A percentile compares a stretch with the other conserved stretches of the same genome.
These are phyloP conservation scores for Dendrocincla tyrannina DNA, from an alignment of 2,797 vertebrate genomes.

Conservation along the genomic window DNA sequence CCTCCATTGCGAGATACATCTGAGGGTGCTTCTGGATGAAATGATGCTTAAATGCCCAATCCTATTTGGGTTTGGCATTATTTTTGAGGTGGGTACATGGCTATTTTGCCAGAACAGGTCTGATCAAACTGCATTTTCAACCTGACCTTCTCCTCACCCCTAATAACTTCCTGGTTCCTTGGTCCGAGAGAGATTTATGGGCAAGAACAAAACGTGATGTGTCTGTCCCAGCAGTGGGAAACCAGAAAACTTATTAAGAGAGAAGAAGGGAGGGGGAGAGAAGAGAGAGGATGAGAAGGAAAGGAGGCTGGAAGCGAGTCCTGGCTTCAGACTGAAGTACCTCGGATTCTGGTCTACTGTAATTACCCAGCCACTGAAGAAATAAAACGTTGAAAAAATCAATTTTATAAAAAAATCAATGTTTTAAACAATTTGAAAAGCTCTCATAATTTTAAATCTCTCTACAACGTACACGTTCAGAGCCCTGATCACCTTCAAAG, in stretches of 20 bases:
- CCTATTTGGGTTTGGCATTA: not conserved
- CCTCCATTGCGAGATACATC: not conserved
- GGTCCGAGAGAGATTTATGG: constrained; percentile 74
- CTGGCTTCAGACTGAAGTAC: constrained; percentile 46
- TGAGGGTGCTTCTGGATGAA: not conserved
- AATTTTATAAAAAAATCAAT: constrained; percentile 80
- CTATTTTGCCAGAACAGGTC: constrained; percentile 54
- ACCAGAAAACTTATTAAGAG: constrained; percentile 65
- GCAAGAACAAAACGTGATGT: constrained; percentile 75
- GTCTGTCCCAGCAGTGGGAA: constrained; percentile 67
- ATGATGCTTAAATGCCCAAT: not conserved
- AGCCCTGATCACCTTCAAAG: constrained; percentile 70
- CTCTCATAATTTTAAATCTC: constrained; percentile 74
- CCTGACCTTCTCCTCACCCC: constrained; percentile 76
- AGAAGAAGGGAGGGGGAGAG: not conserved
- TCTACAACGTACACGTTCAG: constrained; percentile 23
- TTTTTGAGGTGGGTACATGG: not conserved
- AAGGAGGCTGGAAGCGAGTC: constrained; percentile 4
- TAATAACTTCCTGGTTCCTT: constrained; percentile 76
- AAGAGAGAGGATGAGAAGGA: not conserved
- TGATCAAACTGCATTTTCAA: constrained; percentile 72
- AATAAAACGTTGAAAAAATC: constrained; percentile 74
- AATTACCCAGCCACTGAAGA: constrained; percentile 73
- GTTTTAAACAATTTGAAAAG: constrained; percentile 77
- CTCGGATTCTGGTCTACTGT: constrained; percentile 38